These are phyloP conservation scores for Leptopterna dolabrata DNA, from an alignment of 2,888 invertebrate species.

Conservation along the genomic window DNA sequence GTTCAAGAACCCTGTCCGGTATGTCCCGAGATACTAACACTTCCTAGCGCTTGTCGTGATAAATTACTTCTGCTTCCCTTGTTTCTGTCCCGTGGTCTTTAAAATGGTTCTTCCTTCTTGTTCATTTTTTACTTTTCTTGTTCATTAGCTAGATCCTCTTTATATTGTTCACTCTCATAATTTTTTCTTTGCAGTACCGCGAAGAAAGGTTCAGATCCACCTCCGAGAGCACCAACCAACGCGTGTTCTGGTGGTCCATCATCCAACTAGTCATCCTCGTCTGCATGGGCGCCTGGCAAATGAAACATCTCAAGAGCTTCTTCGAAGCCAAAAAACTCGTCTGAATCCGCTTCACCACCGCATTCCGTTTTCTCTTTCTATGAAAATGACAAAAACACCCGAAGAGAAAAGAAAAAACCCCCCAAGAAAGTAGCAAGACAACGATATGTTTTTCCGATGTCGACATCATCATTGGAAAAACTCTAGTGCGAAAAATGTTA, in stretches of 20 bases:
- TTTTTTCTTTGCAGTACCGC: constrained; percentile 77
- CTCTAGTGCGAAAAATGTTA: background rate
- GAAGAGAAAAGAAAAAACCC: background rate
- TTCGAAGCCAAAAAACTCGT: constrained; percentile 99
- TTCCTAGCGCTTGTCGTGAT: too few species aligned
- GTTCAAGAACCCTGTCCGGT: too few species aligned
- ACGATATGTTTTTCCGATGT: background rate
- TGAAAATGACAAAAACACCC: too few species aligned
- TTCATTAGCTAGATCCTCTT: too few species aligned
- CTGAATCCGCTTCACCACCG: constrained; percentile 67
- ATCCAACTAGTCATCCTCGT: constrained; percentile 91
- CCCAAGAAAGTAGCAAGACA: background rate
- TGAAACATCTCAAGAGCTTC: constrained; percentile 98
- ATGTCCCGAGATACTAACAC: too few species aligned
- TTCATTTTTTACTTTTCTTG: too few species aligned
- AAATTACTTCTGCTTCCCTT: too few species aligned
- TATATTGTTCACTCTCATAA: too few species aligned
- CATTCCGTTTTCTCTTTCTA: background rate
- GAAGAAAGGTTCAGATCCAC: constrained; percentile 98
- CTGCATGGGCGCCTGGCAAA: constrained; percentile 97
- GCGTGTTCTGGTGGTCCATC: constrained; percentile 97
- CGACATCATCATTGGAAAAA: background rate
- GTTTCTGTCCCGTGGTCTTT: too few species aligned
- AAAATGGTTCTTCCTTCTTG: too few species aligned
- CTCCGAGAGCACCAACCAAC: constrained; percentile 95